Evolutionary conservation across 2,113 vertebrate species (phyloP).

Genomic region (Otis tarda): DNA sequence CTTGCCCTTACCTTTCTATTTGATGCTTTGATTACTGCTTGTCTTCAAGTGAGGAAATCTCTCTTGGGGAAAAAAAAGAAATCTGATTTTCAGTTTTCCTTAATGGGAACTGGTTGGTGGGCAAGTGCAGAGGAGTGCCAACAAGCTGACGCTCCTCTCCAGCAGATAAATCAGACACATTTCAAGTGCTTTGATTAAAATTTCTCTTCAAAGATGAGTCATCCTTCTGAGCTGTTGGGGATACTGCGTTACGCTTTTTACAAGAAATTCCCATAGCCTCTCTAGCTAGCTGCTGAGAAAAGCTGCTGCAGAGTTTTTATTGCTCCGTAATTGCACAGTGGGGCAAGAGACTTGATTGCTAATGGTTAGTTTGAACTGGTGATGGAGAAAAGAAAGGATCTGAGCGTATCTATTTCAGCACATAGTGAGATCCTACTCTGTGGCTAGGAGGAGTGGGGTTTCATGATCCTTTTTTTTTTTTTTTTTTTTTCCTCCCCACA

Average conservation of each 20-base stretch:
- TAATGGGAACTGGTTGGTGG: not conserved
- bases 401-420: not conserved
- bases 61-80: not conserved
- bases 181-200: constrained; percentile 4
- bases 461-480: not conserved
- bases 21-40: not conserved
- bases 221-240: not conserved
- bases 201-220: not conserved
- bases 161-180: not conserved
- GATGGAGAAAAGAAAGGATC: not conserved
- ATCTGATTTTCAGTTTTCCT: not conserved
- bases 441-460: not conserved
- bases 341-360: not conserved
- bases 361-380: not conserved
- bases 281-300: not conserved
- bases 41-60: not conserved
- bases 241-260: not conserved
- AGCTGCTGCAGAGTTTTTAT: not conserved
- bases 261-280: not conserved
- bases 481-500: constrained; percentile 17
- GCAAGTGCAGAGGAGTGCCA: constrained; percentile 18
- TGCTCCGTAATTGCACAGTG: not conserved
- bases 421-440: not conserved
- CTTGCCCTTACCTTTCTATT: not conserved
- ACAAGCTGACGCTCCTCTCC: no score